Evolutionary conservation across 1,140 invertebrate genomes (phyloP).

Genomic region (Lepidurus arcticus): DNA sequence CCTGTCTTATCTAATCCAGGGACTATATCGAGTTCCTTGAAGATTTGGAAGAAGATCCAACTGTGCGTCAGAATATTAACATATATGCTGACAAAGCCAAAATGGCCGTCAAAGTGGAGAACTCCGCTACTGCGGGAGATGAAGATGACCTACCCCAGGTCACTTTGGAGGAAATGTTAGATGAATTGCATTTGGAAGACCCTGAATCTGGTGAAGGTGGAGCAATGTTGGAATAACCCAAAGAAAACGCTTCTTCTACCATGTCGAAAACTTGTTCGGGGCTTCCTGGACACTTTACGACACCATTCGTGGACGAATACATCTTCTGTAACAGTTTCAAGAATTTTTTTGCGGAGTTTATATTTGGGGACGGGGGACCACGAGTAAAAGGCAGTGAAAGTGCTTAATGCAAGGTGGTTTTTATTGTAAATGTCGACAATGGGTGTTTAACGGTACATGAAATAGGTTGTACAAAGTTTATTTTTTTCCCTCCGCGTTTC

Average conservation of each 20-base stretch:
- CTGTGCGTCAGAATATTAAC: slow-evolving; percentile 82
- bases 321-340: too few species aligned
- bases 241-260: neutral
- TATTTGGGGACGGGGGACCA: too few species aligned
- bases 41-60: slow-evolving; percentile 92
- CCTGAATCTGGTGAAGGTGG: slow-evolving; percentile 42
- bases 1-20: slow-evolving; percentile 47
- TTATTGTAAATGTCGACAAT: too few species aligned
- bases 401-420: too few species aligned
- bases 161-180: slow-evolving; percentile 94
- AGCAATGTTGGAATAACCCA: slow-evolving; percentile 30
- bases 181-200: slow-evolving; percentile 81
- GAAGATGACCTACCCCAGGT: slow-evolving; percentile 72
- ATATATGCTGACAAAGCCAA: slow-evolving; percentile 59
- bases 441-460: too few species aligned
- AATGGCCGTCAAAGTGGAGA: slow-evolving; percentile 54
- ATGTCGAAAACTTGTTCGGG: neutral
- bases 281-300: too few species aligned
- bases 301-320: too few species aligned
- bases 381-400: too few species aligned
- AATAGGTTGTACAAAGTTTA: too few species aligned
- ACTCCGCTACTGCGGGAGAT: slow-evolving; percentile 50
- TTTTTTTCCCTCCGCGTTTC: too few species aligned
- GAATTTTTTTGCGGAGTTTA: too few species aligned
- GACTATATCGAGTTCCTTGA: slow-evolving; percentile 95